Evolutionary conservation across 2,888 invertebrate species (phyloP), one percentile per base, ranked within the genome.

Genomic region (Netelia inedita): DNA sequence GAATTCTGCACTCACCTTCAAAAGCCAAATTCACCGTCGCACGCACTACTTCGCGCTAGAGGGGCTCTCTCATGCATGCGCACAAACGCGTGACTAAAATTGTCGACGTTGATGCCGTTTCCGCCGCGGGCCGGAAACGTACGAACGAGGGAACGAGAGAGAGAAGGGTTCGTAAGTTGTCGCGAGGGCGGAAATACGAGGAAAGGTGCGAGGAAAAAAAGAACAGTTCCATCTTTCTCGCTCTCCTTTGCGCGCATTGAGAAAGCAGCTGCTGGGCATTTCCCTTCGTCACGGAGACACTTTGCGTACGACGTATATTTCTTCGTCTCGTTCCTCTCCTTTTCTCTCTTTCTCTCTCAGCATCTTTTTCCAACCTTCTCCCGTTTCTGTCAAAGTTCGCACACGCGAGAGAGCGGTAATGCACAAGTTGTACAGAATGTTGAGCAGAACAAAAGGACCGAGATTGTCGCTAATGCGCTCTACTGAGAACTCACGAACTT

Each of bases 51-150:
- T 23, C 21, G 41, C 61, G 19, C 50, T 53, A 46, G 75, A n/a
- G 59, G 68, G 28, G 50, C 35, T 50, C 50, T 63, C 23, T 61
- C 68, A 23, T 50, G n/a, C 19, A 76, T 61, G 61, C 65, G 61
- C 68, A 23, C 50, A 19, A 19, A 76, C 66, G 61, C 65, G 71
- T 14, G 75, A 28, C 46, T 61, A 55, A 76, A 80, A 80, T 72
- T 73, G 68, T 59, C 76, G 61, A 76, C 80, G 80, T 55, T 72
- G 61, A 76, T 68, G 76, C 21, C 61, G 72, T 61, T 84, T 80
- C 76, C 80, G 84, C 84, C 76, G 50, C 68, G 76, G 80, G 80
- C 61, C 72, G 84, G 80, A 84, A 66, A 63, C 69, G 53, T 16
- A 9, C 9, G 46, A 59, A 43, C 16, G 59, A 21, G 23, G 21